Conservation (phyloP, 2,888 invertebrate genomes). For the Gnatocerus cornutus region DNA sequence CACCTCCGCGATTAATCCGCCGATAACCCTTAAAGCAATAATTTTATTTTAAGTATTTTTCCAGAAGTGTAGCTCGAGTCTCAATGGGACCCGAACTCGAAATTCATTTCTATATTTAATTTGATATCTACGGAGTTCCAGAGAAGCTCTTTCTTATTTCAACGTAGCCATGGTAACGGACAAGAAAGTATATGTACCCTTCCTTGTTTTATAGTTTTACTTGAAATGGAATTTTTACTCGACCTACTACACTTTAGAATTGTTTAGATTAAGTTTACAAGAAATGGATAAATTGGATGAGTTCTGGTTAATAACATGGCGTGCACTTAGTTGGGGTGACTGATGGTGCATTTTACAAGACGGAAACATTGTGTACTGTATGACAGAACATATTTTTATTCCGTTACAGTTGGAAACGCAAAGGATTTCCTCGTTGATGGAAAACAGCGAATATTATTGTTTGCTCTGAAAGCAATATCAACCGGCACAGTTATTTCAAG, state of each 20-base stretch:
- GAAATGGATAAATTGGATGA: constrained; percentile 22
- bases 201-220: constrained; percentile 50
- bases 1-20: constrained; percentile 37
- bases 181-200: constrained; percentile 50
- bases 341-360: constrained; percentile 24
- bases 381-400: constrained; percentile 44
- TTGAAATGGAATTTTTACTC: constrained; percentile 46
- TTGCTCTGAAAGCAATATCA: constrained; percentile 46
- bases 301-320: not conserved
- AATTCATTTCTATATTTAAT: constrained; percentile 68
- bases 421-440: constrained; percentile 40
- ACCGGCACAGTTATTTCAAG: constrained; percentile 41
- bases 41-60: constrained; percentile 63
- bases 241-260: constrained; percentile 42
- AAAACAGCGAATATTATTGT: constrained; percentile 45
- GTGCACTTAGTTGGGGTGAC: not conserved
- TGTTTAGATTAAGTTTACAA: constrained; percentile 33
- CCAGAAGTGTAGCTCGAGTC: constrained; percentile 58
- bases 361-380: constrained; percentile 5
- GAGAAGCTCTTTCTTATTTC: constrained; percentile 61
- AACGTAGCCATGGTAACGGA: constrained; percentile 55
- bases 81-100: constrained; percentile 56
- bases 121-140: constrained; percentile 60
- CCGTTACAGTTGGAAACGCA: constrained; percentile 26
- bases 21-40: constrained; percentile 59